These are phyloP conservation scores for Malacoraja senta DNA, from an alignment of 2,797 vertebrate genomes.

Conservation along the genomic window DNA sequence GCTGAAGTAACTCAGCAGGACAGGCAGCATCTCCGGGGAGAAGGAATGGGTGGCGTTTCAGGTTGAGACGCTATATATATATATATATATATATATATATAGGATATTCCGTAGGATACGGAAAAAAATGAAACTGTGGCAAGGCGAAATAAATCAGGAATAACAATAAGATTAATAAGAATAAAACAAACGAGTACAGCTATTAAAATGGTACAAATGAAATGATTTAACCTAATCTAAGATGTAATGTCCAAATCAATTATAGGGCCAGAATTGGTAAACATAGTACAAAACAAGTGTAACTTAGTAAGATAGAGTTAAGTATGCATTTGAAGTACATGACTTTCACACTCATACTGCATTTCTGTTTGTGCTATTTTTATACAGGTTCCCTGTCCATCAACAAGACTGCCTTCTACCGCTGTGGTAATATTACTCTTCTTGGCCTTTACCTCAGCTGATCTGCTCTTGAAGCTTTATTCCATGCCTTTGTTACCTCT, in stretches of 20 bases:
- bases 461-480: background rate
- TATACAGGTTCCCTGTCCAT: background rate
- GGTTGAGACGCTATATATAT: no score
- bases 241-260: background rate
- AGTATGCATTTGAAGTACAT: background rate
- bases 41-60: no score
- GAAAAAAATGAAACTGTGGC: background rate
- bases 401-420: no score
- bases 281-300: background rate
- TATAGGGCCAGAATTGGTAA: background rate
- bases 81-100: no score
- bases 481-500: background rate
- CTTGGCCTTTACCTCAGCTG: background rate
- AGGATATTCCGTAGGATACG: no score
- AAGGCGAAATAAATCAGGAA: background rate
- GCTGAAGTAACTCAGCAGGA: no score
- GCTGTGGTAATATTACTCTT: background rate
- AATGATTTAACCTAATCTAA: background rate
- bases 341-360: background rate
- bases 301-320: background rate
- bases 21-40: no score
- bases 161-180: background rate
- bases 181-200: background rate
- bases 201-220: background rate
- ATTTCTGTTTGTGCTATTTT: background rate